Percentiles rank a stretch among this genome's conserved stretches.
These are phyloP conservation scores for Austrolebias charrua DNA, from an alignment of 2,797 vertebrate species.

Conservation along the genomic window DNA sequence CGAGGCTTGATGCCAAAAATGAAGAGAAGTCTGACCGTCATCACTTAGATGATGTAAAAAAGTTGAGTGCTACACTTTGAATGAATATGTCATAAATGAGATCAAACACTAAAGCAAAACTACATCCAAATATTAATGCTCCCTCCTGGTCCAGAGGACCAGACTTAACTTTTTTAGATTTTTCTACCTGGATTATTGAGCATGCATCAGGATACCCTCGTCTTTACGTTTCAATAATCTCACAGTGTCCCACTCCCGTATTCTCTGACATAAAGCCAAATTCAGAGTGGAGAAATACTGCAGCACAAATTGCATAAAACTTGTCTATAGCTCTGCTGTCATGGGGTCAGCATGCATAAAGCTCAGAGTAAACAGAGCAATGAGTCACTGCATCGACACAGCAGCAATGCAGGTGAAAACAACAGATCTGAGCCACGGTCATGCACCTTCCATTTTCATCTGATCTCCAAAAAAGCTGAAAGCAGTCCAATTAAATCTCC, in stretches of 20 bases:
- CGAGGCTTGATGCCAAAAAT: neutral
- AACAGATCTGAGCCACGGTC: constrained; percentile 16
- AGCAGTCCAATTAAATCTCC: constrained; percentile 38
- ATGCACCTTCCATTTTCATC: constrained; percentile 35
- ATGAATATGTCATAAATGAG: constrained; percentile 10
- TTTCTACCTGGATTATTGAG: too few relatives aligned
- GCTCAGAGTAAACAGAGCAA: constrained; percentile 49
- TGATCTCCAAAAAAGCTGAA: constrained; percentile 32
- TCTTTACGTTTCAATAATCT: constrained; percentile 12
- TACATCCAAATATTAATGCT: constrained; percentile 20
- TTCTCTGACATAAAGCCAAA: constrained; percentile 18
- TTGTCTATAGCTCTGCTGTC: constrained; percentile 17
- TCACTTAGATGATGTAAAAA: constrained; percentile 13
- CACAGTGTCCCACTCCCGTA: constrained; percentile 25
- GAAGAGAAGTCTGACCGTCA: neutral
- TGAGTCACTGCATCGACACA: constrained; percentile 45
- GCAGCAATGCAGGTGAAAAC: constrained; percentile 23
- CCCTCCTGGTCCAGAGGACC: too few relatives aligned
- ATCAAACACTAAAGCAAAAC: constrained; percentile 7
- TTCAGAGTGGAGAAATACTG: constrained; percentile 36
- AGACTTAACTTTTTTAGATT: too few relatives aligned
- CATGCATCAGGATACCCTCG: too few relatives aligned
- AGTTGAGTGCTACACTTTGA: constrained; percentile 1
- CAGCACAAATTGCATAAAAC: constrained; percentile 27
- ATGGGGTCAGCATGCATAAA: constrained; percentile 25